Percentiles rank a stretch among this genome's conserved stretches.
Conservation (phyloP, 2,888 invertebrate genomes). For the Drosophila tripunctata region DNA sequence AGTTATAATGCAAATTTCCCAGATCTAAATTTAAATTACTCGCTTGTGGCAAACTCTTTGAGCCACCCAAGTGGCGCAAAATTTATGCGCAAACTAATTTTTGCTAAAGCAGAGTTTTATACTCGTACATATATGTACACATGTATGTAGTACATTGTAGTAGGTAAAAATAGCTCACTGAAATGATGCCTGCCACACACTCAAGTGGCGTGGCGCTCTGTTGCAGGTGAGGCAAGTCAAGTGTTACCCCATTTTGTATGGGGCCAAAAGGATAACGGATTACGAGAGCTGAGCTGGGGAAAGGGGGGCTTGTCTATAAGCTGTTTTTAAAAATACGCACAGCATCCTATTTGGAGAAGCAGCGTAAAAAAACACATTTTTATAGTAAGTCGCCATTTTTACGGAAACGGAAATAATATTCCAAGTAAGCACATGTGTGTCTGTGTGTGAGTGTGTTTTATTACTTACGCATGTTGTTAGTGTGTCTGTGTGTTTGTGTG, state of each 20-base stretch:
- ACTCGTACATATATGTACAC: conserved; percentile 1
- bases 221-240: conserved; percentile 38
- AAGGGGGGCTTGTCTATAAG: conserved; percentile 15
- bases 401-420: conserved; percentile 29
- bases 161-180: conserved; percentile 15
- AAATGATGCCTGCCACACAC: conserved; percentile 11
- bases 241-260: conserved; percentile 37
- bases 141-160: not conserved
- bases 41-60: conserved; percentile 12
- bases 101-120: conserved; percentile 46
- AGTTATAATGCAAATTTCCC: not conserved
- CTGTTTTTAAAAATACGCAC: conserved; percentile 53
- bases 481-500: not conserved
- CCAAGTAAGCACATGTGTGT: not conserved
- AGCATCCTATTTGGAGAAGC: conserved; percentile 12
- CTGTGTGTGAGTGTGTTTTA: conserved; percentile 1
- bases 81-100: conserved; percentile 73
- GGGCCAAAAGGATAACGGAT: conserved; percentile 52
- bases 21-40: too few species aligned
- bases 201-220: conserved; percentile 13
- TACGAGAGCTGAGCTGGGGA: conserved; percentile 1
- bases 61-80: conserved; percentile 37
- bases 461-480: conserved; percentile 53
- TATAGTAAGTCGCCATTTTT: conserved; percentile 30
- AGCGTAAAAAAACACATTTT: too few species aligned